These are phyloP conservation scores for Dolomedes plantarius DNA, from an alignment of 2,888 invertebrate genomes.

Conservation along the genomic window DNA sequence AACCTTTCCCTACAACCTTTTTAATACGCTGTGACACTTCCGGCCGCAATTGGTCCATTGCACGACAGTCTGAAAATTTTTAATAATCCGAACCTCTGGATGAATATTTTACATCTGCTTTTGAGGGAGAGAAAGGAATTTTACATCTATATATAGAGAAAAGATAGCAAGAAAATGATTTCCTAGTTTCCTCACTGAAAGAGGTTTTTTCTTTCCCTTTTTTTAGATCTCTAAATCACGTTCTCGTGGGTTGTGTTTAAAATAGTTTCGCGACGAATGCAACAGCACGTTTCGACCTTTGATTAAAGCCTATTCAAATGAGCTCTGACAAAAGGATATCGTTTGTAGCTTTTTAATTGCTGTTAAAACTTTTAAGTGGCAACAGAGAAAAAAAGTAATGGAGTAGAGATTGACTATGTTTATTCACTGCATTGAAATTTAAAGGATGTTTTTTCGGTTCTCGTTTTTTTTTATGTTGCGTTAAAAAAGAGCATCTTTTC, in stretches of 20 bases:
- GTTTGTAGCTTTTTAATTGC: slow-evolving; percentile 64
- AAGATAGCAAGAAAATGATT: too few relatives aligned
- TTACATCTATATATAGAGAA: too few relatives aligned
- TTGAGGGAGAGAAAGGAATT: too few relatives aligned
- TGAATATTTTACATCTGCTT: too few relatives aligned
- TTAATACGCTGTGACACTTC: too few relatives aligned
- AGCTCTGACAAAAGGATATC: slow-evolving; percentile 68
- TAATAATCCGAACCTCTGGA: too few relatives aligned
- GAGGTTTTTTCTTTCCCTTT: slow-evolving; percentile 4
- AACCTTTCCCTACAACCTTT: too few relatives aligned
- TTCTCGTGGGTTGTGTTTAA: slow-evolving; percentile 52
- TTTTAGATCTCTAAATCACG: slow-evolving; percentile 53
- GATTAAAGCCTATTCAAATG: slow-evolving; percentile 59
- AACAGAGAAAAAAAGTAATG: slow-evolving; percentile 42
- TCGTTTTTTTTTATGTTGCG: slow-evolving; percentile 44
- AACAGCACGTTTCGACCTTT: slow-evolving; percentile 58
- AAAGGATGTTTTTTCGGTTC: slow-evolving; percentile 28
- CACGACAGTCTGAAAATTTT: too few relatives aligned
- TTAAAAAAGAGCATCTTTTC: slow-evolving; percentile 53
- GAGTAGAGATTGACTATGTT: slow-evolving; percentile 63
- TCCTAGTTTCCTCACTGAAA: too few relatives aligned
- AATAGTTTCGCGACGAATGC: slow-evolving; percentile 49
- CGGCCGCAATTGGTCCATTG: too few relatives aligned
- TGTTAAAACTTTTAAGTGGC: slow-evolving; percentile 56
- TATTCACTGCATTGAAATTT: slow-evolving; percentile 66